Conservation (phyloP, 2,113 vertebrate species). For the Aegotheles bennettii region DNA sequence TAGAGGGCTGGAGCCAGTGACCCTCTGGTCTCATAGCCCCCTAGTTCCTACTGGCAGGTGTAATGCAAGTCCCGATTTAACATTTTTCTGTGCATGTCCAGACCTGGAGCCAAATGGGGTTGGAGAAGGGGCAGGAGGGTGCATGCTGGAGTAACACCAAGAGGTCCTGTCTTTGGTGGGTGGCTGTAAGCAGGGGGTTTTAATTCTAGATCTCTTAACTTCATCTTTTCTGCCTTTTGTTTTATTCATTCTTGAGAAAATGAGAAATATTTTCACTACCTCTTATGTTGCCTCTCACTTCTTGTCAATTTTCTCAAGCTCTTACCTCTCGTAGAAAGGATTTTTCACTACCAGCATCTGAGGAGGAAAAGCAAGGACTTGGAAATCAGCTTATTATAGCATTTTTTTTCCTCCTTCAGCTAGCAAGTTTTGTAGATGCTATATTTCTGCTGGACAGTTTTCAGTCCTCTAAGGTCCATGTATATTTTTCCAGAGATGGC, state of each 20-base stretch:
- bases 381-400: neutral
- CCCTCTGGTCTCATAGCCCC: too few species aligned
- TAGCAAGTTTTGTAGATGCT: neutral
- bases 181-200: neutral
- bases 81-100: too few species aligned
- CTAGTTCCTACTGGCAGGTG: too few species aligned
- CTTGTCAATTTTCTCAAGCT: neutral
- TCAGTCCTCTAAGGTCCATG: neutral
- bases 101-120: too few species aligned
- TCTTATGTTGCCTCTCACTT: neutral
- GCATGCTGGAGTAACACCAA: rapidly evolving
- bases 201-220: neutral
- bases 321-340: neutral
- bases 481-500: neutral
- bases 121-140: neutral
- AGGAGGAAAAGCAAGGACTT: neutral
- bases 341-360: neutral
- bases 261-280: neutral
- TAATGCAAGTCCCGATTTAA: too few species aligned
- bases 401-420: neutral
- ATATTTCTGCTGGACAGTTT: neutral
- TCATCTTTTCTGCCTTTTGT: neutral
- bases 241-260: neutral
- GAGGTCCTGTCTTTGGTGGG: neutral
- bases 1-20: too few species aligned